Conservation (phyloP, 2,888 invertebrate genomes). For the Ophion obscuratus region DNA sequence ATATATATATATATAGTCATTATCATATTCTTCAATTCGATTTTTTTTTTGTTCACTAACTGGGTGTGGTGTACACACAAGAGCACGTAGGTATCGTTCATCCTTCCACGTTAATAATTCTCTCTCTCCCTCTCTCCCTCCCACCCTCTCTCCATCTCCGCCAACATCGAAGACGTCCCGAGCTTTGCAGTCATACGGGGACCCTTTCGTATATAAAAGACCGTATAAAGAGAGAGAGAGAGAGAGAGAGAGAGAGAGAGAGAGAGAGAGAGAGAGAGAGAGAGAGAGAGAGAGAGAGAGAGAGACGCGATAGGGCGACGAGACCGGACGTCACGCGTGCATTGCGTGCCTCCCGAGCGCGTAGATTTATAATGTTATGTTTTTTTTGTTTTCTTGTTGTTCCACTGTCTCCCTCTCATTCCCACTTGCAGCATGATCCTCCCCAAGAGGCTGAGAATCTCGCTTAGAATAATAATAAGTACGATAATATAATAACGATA, state of each 20-base stretch:
- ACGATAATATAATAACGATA: slow-evolving; percentile 5
- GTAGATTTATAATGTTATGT: slow-evolving; percentile 70
- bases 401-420: slow-evolving; percentile 13
- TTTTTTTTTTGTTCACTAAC: not conserved
- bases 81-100: slow-evolving; percentile 8
- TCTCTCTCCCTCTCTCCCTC: not conserved
- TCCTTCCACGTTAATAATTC: slow-evolving; percentile 17
- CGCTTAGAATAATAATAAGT: slow-evolving; percentile 60
- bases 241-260: not conserved
- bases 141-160: not conserved
- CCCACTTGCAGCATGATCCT: slow-evolving; percentile 22
- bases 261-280: slow-evolving; percentile 18
- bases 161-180: not conserved
- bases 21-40: not conserved
- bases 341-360: slow-evolving; percentile 75
- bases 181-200: slow-evolving; percentile 8
- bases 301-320: slow-evolving; percentile 64
- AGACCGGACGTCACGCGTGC: slow-evolving; percentile 81
- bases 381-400: slow-evolving; percentile 46
- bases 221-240: not conserved
- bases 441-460: slow-evolving; percentile 52
- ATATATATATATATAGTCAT: not conserved
- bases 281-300: slow-evolving; percentile 15
- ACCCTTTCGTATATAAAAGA: slow-evolving; percentile 10
- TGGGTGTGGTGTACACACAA: not conserved